Evolutionary conservation across 1,140 invertebrate species (phyloP).

Genomic region (Chrysoperla carnea): DNA sequence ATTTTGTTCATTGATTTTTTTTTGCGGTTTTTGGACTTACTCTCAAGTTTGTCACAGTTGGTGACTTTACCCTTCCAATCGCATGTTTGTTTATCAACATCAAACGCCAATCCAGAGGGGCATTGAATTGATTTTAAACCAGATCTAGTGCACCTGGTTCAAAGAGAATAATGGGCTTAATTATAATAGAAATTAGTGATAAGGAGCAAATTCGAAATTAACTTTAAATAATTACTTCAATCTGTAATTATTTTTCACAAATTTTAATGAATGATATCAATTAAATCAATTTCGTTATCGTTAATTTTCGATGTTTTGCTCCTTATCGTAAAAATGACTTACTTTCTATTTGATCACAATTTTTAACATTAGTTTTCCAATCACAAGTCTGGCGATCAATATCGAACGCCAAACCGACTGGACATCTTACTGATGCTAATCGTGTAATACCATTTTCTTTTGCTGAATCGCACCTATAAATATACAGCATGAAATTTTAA

Average conservation of each 20-base stretch:
- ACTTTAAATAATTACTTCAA: neutral
- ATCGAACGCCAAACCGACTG: conserved; percentile 83
- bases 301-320: neutral
- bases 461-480: conserved; percentile 71
- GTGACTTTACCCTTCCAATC: conserved; percentile 93
- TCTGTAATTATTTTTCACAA: neutral
- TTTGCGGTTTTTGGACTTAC: conserved; percentile 45
- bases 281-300: neutral
- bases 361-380: conserved; percentile 90
- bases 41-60: conserved; percentile 89
- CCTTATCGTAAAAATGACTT: conserved; percentile 33
- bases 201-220: neutral
- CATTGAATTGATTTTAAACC: conserved; percentile 88
- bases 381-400: conserved; percentile 87
- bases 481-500: neutral
- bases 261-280: neutral
- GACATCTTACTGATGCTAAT: conserved; percentile 72
- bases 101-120: conserved; percentile 86
- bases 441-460: conserved; percentile 68
- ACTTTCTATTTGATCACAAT: conserved; percentile 85
- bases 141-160: conserved; percentile 71
- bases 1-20: too few species aligned
- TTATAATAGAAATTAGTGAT: neutral
- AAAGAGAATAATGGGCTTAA: conserved; percentile 3
- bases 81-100: conserved; percentile 92